Evolutionary conservation across 2,797 vertebrate genomes (phyloP).

Genomic region (Sylvia borin): DNA sequence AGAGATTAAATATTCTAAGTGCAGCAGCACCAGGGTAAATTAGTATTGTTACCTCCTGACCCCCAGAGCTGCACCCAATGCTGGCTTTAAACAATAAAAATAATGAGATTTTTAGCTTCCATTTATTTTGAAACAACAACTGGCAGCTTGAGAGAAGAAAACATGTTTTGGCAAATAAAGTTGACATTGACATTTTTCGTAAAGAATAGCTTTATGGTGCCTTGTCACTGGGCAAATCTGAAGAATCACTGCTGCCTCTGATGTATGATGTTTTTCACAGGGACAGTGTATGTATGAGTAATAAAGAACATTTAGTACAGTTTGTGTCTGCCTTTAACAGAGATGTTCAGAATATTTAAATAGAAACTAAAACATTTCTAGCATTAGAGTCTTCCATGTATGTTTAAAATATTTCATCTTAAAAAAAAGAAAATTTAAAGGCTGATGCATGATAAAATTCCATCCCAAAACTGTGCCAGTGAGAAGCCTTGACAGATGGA

Average conservation of each 20-base stretch:
- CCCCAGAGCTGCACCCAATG: conserved; percentile 6
- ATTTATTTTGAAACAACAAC: conserved; percentile 70
- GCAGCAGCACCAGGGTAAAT: conserved; percentile 50
- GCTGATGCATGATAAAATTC: not conserved
- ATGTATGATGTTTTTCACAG: conserved; percentile 37
- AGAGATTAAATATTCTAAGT: conserved; percentile 69
- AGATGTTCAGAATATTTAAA: conserved; percentile 28
- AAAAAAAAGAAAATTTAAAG: not conserved
- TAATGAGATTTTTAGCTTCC: conserved; percentile 72
- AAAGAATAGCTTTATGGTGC: conserved; percentile 39
- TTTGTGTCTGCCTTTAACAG: conserved; percentile 18
- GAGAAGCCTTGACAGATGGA: conserved; percentile 35
- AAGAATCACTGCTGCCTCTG: conserved; percentile 42
- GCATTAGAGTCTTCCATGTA: not conserved
- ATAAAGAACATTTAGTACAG: conserved; percentile 47
- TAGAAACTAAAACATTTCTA: conserved; percentile 8
- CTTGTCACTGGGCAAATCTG: conserved; percentile 55
- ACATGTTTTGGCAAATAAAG: conserved; percentile 69
- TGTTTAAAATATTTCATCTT: not conserved
- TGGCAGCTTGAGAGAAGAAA: conserved; percentile 62
- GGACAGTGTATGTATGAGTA: conserved; percentile 9
- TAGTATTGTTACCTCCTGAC: conserved; percentile 67
- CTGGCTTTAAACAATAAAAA: conserved; percentile 72
- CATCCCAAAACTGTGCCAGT: not conserved
- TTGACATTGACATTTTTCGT: conserved; percentile 70